Evolutionary conservation across 2,113 vertebrate species (phyloP).

Genomic region (Microtus oregoni): DNA sequence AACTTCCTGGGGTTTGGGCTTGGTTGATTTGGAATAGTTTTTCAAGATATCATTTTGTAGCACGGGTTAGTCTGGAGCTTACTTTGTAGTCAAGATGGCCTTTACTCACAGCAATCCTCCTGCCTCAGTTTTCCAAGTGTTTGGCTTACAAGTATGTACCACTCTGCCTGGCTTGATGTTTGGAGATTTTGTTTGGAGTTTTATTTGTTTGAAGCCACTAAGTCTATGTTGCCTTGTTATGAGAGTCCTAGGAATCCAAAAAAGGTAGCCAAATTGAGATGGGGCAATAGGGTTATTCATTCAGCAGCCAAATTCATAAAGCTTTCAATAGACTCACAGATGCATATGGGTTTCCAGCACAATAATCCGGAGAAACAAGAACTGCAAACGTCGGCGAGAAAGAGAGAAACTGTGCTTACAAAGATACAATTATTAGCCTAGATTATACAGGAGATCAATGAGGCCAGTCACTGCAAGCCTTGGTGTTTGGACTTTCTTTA

Average conservation of each 20-base stretch:
- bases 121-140: not conserved
- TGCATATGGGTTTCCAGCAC: not conserved
- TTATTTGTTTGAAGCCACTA: not conserved
- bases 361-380: not conserved
- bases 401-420: not conserved
- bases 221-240: not conserved
- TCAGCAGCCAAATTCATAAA: not conserved
- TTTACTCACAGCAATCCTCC: not conserved
- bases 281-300: not conserved
- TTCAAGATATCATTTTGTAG: not conserved
- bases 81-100: not conserved
- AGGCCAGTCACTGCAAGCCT: not conserved
- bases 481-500: not conserved
- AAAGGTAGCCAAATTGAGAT: not conserved
- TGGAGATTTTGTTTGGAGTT: too few relatives aligned
- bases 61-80: too few relatives aligned
- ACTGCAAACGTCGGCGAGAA: not conserved
- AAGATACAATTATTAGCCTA: not conserved
- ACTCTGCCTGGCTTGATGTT: not conserved
- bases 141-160: not conserved
- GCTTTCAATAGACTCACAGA: not conserved
- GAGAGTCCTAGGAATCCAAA: not conserved
- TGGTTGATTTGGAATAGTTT: not conserved
- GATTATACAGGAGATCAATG: not conserved
- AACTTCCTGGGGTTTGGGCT: not conserved